Conservation (phyloP, 2,888 invertebrate species). For the Punctoribates punctum region DNA sequence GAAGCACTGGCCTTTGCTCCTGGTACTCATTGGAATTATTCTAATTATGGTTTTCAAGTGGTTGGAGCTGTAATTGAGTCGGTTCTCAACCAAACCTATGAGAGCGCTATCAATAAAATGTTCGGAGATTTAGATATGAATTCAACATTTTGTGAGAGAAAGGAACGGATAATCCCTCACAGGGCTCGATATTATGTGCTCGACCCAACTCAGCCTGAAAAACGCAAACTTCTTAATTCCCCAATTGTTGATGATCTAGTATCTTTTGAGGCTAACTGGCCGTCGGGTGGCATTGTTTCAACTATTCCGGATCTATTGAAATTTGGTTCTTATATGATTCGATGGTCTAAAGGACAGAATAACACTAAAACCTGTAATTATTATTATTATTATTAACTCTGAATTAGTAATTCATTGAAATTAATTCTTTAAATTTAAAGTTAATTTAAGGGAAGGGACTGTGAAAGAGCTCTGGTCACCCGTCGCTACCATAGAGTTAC, state of each 20-base stretch:
- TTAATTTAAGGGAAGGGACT: neutral
- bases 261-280: neutral
- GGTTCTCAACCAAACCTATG: neutral
- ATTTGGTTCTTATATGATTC: constrained; percentile 20
- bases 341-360: neutral
- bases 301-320: constrained; percentile 25
- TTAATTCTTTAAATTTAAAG: neutral
- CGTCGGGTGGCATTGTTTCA: constrained; percentile 23
- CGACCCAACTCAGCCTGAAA: too few relatives aligned
- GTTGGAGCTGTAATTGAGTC: neutral
- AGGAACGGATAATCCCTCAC: neutral
- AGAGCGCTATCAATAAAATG: neutral
- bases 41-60: neutral
- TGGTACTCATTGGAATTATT: neutral
- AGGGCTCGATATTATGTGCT: neutral
- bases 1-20: neutral
- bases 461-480: neutral
- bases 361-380: neutral
- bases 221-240: neutral
- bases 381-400: neutral
- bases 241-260: neutral
- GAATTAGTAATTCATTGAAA: neutral
- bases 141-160: constrained; percentile 51
- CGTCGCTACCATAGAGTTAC: neutral
- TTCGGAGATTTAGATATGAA: constrained; percentile 51